Conservation (phyloP, 2,113 vertebrate species). For the Caracal caracal region DNA sequence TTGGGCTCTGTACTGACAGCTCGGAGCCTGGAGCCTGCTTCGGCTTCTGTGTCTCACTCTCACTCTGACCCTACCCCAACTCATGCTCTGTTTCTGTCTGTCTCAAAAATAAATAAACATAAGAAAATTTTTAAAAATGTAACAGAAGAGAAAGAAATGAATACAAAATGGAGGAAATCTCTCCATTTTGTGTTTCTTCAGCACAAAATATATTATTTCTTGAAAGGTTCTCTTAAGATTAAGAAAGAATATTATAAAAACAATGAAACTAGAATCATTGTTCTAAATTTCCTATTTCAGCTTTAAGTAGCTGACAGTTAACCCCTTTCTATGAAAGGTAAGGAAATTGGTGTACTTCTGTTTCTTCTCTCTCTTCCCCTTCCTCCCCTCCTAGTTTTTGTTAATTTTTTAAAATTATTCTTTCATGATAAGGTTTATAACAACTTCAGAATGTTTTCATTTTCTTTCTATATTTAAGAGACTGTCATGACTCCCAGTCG, state of each 20-base stretch:
- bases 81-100: too few species aligned
- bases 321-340: background rate
- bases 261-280: background rate
- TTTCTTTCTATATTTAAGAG: conserved; percentile 43
- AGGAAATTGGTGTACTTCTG: background rate
- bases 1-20: too few species aligned
- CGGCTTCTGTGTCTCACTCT: too few species aligned
- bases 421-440: background rate
- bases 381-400: background rate
- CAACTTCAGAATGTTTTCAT: conserved; percentile 13
- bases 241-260: conserved; percentile 32
- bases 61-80: too few species aligned
- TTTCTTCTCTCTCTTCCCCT: background rate
- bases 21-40: too few species aligned
- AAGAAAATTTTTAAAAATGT: background rate
- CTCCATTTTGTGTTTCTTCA: conserved; percentile 33
- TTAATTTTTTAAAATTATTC: background rate
- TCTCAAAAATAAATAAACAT: too few species aligned
- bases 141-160: conserved; percentile 29
- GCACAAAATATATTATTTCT: conserved; percentile 30
- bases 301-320: conserved; percentile 17
- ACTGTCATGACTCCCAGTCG: background rate
- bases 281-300: conserved; percentile 23
- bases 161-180: background rate
- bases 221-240: background rate